Conservation (phyloP, 2,888 invertebrate species). For the Abrostola tripartita region DNA sequence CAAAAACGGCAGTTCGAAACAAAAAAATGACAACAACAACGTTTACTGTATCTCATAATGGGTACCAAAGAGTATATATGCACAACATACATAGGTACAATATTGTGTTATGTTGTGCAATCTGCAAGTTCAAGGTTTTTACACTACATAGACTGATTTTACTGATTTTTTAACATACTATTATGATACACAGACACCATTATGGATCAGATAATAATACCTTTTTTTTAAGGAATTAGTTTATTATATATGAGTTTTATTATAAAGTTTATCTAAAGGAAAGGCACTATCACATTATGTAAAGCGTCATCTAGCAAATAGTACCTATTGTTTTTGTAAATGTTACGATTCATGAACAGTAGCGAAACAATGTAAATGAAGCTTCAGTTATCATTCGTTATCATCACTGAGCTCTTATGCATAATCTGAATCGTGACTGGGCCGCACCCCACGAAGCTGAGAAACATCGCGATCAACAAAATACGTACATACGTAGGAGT, state of each 20-base stretch:
- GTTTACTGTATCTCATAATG: no score
- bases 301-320: no score
- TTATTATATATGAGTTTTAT: no score
- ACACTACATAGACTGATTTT: no score
- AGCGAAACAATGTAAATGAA: background rate
- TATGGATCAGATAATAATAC: background rate
- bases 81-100: background rate
- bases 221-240: background rate
- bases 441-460: background rate
- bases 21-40: no score
- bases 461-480: constrained; percentile 3
- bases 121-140: background rate
- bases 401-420: constrained; percentile 3
- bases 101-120: background rate
- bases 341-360: background rate
- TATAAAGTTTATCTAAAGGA: no score
- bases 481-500: background rate
- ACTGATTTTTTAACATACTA: background rate
- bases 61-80: no score
- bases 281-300: no score
- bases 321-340: no score
- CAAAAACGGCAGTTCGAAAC: no score
- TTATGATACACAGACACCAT: no score
- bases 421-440: constrained; percentile 12
- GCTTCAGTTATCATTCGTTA: background rate